Conservation (phyloP, 2,888 invertebrate species). For the Amiota minor region DNA sequence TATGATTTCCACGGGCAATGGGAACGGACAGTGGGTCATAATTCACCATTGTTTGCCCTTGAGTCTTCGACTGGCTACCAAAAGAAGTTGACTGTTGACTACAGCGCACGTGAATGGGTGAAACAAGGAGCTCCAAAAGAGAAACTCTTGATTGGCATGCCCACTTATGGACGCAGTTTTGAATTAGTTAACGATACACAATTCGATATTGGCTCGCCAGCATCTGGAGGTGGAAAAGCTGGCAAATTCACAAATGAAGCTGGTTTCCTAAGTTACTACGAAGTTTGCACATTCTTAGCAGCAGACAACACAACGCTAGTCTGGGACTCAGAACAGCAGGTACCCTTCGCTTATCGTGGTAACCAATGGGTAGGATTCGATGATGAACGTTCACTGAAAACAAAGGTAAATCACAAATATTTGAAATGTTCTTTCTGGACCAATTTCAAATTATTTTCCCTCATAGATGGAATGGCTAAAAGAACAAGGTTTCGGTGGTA, state of each 20-base stretch:
- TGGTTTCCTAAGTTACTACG: conserved; percentile 96
- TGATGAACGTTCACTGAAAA: conserved; percentile 91
- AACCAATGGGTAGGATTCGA: conserved; percentile 97
- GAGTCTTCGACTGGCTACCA: conserved; percentile 93
- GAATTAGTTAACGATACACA: conserved; percentile 88
- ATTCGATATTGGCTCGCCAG: conserved; percentile 93
- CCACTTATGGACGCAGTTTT: conserved; percentile 94
- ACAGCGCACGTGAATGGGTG: conserved; percentile 93
- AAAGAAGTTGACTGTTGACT: conserved; percentile 94
- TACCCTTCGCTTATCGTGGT: conserved; percentile 92
- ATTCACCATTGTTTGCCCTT: conserved; percentile 90
- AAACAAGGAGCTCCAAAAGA: conserved; percentile 94
- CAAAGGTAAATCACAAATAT: conserved; percentile 79
- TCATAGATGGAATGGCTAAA: conserved; percentile 92
- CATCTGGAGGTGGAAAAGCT: conserved; percentile 87
- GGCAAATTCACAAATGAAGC: conserved; percentile 94
- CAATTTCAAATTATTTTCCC: conserved; percentile 3
- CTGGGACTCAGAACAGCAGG: conserved; percentile 97
- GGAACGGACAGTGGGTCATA: conserved; percentile 94
- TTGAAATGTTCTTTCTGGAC: background rate
- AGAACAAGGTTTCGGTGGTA: conserved; percentile 94
- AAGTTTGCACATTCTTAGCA: conserved; percentile 92
- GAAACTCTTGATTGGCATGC: conserved; percentile 95
- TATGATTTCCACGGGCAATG: conserved; percentile 97
- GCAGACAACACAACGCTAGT: conserved; percentile 93